phyloP scores from a whole-genome alignment of 2,797 vertebrate genomes.

The Arrhamphus sclerolepis region DNA sequence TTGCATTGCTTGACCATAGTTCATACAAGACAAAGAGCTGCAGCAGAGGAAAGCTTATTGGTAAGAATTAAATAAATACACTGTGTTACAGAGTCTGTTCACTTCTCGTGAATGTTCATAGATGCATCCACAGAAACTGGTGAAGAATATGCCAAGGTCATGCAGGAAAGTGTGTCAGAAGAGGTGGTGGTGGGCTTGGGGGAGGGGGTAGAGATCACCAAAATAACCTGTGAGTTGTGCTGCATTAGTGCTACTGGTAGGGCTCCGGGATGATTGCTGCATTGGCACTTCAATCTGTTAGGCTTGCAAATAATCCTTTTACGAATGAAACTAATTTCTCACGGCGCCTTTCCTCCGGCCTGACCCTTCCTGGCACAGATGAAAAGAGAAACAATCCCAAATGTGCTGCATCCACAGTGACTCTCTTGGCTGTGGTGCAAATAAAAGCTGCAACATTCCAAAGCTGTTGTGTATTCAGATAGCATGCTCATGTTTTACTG shows the following conservation, averaged over 20 bases:
- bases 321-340: constrained; percentile 69
- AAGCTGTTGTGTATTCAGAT: constrained; percentile 31
- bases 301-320: constrained; percentile 56
- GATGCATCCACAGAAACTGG: constrained; percentile 46
- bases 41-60: constrained; percentile 37
- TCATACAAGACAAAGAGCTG: constrained; percentile 47
- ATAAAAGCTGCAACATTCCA: constrained; percentile 27
- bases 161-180: constrained; percentile 69
- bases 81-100: constrained; percentile 1
- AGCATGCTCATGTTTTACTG: constrained; percentile 27
- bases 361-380: constrained; percentile 53
- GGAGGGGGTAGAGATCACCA: constrained; percentile 37
- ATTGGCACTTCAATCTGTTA: constrained; percentile 63
- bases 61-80: constrained; percentile 34
- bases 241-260: constrained; percentile 65
- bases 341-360: constrained; percentile 43
- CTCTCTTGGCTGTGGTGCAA: constrained; percentile 30
- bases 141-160: constrained; percentile 73
- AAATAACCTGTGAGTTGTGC: constrained; percentile 57
- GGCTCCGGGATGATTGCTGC: constrained; percentile 59
- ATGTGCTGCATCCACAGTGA: constrained; percentile 57
- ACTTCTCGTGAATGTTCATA: constrained; percentile 12
- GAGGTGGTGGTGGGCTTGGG: constrained; percentile 26
- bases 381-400: constrained; percentile 61
- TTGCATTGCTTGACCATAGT: constrained; percentile 35